phyloP scores from a whole-genome alignment of 2,113 vertebrate species.

The Galbula dea region DNA sequence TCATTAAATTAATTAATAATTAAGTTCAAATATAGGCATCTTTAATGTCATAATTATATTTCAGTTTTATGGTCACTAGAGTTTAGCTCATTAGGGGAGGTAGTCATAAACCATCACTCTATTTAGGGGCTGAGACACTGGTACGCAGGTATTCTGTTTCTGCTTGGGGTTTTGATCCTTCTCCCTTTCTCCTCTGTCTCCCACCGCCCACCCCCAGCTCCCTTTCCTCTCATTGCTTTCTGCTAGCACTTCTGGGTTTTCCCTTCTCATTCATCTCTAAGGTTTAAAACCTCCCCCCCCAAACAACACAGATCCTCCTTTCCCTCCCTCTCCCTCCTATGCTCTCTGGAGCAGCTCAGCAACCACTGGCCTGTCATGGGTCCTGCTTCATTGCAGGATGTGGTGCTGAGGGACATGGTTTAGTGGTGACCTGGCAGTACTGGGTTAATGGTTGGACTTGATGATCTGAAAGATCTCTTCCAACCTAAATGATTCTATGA shows the following conservation, averaged over 20 bases:
- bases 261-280: not conserved
- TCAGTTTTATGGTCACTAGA: conserved; percentile 85
- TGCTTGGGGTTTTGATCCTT: conserved; percentile 39
- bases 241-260: not conserved
- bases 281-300: not conserved
- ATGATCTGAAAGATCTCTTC: no score
- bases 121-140: conserved; percentile 59
- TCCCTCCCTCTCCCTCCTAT: not conserved
- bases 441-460: no score
- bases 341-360: not conserved
- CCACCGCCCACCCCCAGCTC: not conserved
- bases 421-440: no score
- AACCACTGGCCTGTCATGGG: not conserved
- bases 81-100: conserved; percentile 79
- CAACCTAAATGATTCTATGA: no score
- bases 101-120: conserved; percentile 76
- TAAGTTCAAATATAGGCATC: conserved; percentile 89
- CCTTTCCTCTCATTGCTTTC: not conserved
- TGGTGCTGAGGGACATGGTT: no score
- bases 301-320: not conserved
- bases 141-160: conserved; percentile 30
- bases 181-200: not conserved
- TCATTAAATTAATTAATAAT: conserved; percentile 94
- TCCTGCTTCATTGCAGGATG: not conserved
- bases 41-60: conserved; percentile 93